These are phyloP conservation scores for Drosophila pandora DNA, from an alignment of 1,140 invertebrate genomes.

Conservation along the genomic window DNA sequence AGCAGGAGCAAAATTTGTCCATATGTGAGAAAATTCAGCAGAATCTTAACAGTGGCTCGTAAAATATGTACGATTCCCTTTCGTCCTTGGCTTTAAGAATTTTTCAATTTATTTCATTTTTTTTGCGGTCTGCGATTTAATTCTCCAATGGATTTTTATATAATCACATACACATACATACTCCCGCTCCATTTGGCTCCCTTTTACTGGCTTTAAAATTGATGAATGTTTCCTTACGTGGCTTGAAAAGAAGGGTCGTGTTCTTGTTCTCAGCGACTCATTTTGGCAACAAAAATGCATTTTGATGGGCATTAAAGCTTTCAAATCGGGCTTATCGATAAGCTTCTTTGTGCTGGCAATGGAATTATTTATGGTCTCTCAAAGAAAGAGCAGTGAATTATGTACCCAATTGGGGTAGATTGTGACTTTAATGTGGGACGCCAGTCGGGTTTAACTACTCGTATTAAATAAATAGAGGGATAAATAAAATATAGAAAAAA, in stretches of 20 bases:
- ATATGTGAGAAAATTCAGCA: constrained; percentile 58
- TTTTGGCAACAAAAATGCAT: constrained; percentile 57
- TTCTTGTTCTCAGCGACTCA: constrained; percentile 20
- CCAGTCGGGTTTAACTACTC: constrained; percentile 5
- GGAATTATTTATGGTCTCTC: constrained; percentile 62
- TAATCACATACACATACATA: not conserved
- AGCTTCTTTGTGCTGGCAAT: constrained; percentile 53
- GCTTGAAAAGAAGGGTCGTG: constrained; percentile 72
- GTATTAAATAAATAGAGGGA: constrained; percentile 5
- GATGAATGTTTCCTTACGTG: constrained; percentile 57
- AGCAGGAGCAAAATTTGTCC: constrained; percentile 5
- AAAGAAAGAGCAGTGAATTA: constrained; percentile 12
- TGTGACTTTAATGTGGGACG: not conserved
- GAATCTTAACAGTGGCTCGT: constrained; percentile 37
- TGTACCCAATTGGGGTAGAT: constrained; percentile 5
- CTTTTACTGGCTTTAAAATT: constrained; percentile 66
- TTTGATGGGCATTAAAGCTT: constrained; percentile 62
- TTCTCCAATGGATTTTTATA: constrained; percentile 30
- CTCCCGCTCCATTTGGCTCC: constrained; percentile 7
- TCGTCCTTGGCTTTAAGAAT: constrained; percentile 57
- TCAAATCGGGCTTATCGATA: constrained; percentile 62
- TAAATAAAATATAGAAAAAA: no score
- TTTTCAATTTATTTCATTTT: constrained; percentile 16
- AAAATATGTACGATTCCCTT: constrained; percentile 64
- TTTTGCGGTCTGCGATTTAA: constrained; percentile 48